Base-by-base conservation (phyloP, 2,888 invertebrate species). In the Chymomyza fuscimana region DNA sequence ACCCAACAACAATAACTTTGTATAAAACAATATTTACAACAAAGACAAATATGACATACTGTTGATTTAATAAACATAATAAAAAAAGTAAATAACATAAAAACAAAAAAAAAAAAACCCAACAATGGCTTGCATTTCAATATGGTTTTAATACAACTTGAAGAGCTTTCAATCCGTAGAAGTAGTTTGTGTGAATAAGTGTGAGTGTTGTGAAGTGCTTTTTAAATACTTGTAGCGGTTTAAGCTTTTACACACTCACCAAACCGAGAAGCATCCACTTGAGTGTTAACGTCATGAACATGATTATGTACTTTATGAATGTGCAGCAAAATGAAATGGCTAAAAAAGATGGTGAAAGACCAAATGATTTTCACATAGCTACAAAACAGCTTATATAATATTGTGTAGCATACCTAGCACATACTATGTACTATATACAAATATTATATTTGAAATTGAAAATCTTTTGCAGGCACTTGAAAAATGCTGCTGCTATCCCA, bases 241-340 rank as follows among this genome's bases (percentile, higher is more conserved):
- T 83, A 86, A 83, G 86, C 83, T 82, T 82, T 85, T 76, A 76
- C 64, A 64, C 67, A 67, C 74, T 25, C 50, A 50, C 22, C 59
- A 36, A 59, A 22, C 58, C 46, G 40, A 56, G 40, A 54, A 56
- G n/a, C 73, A 40, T 62, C 73, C 79, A 76, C 78, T 79, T 76
- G 72, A 79, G 19, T 19, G 70, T 72, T 71, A 77, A 78, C 78
- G 78, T 78, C 78, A 78, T 83, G 83, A 86, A 86, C 82, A 83
- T 83, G 86, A 83, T 83, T 83, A 86, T 86, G 82, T 83, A 83
- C 82, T 83, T 82, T 83, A 86, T 86, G 81, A 83, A 81, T 86
- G 81, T 83, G 83, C 78, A 83, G 72, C 65, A 70, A 66, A 70
- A 78, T 78, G 78, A 78, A 78, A 71, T 69, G 70, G 69, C 16